A percentile compares a stretch with the other conserved stretches of the same genome.
Conservation (phyloP, 1,140 invertebrate species). For the Coenobita brevimanus region DNA sequence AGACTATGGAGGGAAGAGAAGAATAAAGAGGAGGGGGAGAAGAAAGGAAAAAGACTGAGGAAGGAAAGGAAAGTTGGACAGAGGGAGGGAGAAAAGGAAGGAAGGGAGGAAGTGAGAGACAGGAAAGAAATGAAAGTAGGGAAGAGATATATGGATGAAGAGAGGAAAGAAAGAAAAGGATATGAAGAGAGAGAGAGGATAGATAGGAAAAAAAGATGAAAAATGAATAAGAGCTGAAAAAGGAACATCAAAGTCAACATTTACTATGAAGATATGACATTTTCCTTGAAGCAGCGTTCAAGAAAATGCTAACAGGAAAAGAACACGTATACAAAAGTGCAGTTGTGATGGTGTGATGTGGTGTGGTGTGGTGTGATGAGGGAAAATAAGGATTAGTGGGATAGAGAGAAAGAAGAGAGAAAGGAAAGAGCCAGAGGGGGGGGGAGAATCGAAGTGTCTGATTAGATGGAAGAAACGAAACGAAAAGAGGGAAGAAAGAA, state of each 20-base stretch:
- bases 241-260: too few species aligned
- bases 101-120: not conserved
- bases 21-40: not conserved
- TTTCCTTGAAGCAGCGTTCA: too few species aligned
- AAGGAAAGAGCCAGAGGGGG: conserved; percentile 28
- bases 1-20: not conserved
- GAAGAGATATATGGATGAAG: not conserved
- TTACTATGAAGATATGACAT: too few species aligned
- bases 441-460: not conserved
- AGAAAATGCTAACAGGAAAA: too few species aligned
- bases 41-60: not conserved
- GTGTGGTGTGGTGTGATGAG: not conserved
- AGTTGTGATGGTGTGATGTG: too few species aligned
- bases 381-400: not conserved
- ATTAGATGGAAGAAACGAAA: not conserved
- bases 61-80: too few species aligned
- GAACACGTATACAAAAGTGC: too few species aligned
- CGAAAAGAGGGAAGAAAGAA: too few species aligned
- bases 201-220: not conserved
- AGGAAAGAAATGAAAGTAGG: not conserved
- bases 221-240: not conserved
- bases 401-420: conserved; percentile 14
- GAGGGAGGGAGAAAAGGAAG: too few species aligned
- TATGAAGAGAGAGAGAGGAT: conserved; percentile 3
- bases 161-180: conserved; percentile 11